phyloP scores from a whole-genome alignment of 2,113 vertebrate species.

The Bucco capensis region DNA sequence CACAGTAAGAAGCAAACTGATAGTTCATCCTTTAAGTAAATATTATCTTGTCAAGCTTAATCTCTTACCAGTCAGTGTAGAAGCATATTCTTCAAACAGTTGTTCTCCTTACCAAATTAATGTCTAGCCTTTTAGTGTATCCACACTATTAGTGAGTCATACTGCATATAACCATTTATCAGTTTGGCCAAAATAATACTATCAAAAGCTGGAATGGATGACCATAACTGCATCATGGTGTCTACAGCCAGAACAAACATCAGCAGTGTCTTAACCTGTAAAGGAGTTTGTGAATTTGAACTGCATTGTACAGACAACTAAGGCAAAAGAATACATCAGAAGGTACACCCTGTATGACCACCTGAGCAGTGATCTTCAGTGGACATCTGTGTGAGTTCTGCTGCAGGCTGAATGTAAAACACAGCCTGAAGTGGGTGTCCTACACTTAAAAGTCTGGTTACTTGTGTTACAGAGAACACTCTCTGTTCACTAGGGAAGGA shows the following conservation, averaged over 20 bases:
- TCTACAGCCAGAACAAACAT: neutral
- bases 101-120: neutral
- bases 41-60: neutral
- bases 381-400: neutral
- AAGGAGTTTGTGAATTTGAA: neutral
- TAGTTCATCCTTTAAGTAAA: neutral
- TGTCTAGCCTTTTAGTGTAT: neutral
- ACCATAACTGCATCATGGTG: neutral
- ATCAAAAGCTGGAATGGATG: neutral
- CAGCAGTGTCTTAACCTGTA: neutral
- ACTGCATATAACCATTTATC: neutral
- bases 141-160: accelerated
- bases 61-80: neutral
- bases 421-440: neutral
- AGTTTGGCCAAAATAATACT: neutral
- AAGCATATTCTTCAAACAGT: neutral
- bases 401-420: neutral
- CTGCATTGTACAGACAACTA: neutral
- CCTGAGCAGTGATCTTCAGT: neutral
- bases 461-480: neutral
- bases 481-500: neutral
- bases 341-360: neutral
- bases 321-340: neutral
- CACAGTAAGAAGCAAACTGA: neutral
- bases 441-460: neutral